Evolutionary conservation across 2,113 vertebrate species (phyloP), one percentile per base, ranked within the genome.

Genomic region (Hystrix brachyura): DNA sequence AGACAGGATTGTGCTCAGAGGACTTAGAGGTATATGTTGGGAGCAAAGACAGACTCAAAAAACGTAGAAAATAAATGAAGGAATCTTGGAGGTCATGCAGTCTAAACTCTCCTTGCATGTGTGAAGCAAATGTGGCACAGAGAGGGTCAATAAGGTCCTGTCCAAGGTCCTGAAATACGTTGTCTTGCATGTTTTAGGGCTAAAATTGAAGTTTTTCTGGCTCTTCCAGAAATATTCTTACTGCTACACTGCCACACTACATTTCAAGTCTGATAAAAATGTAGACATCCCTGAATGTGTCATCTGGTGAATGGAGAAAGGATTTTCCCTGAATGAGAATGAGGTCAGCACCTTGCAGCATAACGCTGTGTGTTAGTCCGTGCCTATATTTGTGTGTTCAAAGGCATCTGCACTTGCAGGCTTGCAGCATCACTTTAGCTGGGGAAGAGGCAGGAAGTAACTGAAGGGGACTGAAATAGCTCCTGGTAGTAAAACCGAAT

Each of bases 401-500:
- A 46, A 81, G 23, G 34, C 60, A 53, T 17, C 83, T 59, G 19
- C 14, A 7, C 51, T 60, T 89, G 9, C 13, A 91, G 65, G 51
- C 55, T 67, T 18, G 62, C 4, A 60, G 27, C 14, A 51, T 64
- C 83, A 60, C 51, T 89, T 93, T 90, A 92, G 55, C 34, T 93
- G 79, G 57, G 48, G 87, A 94, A 76, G 51, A 95, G 34, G n/a
- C 32, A 97, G 96, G 90, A 93, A 91, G 69, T 71, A 51, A 89
- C 34, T 87, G 62, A 53, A 95, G 43, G 91, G 72, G 64, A 81
- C 51, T 95, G 48, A 76, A 53, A 67, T 95, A 96, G 64, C 84
- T 93, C 69, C 64, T 87, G 67, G n/a, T 74, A 94, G 95, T 98
- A 97, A 85, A 95, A 88, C 43, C 95, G 59, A 97, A 74, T 43